Evolutionary conservation across 2,888 invertebrate genomes (phyloP).

Genomic region (Syrista parreyssii): DNA sequence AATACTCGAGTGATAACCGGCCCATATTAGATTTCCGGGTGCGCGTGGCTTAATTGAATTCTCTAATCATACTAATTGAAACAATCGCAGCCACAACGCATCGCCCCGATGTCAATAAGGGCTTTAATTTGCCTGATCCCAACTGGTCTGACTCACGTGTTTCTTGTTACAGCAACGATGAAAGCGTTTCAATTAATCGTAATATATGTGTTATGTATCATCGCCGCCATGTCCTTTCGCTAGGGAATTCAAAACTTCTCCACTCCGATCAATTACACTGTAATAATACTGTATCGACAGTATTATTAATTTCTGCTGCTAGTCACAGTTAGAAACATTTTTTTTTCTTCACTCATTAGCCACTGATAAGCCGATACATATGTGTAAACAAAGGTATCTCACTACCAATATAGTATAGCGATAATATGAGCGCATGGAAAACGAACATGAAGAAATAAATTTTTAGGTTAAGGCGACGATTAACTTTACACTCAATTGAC

Average conservation of each 20-base stretch:
- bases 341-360: not conserved
- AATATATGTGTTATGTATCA: slow-evolving; percentile 6
- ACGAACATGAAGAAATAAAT: not conserved
- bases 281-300: not conserved
- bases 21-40: slow-evolving; percentile 17
- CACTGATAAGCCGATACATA: not conserved
- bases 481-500: not conserved
- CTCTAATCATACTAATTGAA: slow-evolving; percentile 39
- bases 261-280: not conserved
- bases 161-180: slow-evolving; percentile 32
- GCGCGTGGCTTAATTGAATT: slow-evolving; percentile 42
- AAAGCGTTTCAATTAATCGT: slow-evolving; percentile 39
- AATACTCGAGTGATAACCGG: slow-evolving; percentile 33
- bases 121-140: slow-evolving; percentile 2
- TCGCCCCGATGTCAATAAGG: slow-evolving; percentile 5
- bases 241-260: not conserved
- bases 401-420: not conserved
- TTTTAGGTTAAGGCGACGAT: not conserved
- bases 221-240: not conserved
- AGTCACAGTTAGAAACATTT: not conserved
- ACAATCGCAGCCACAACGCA: slow-evolving; percentile 2
- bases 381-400: not conserved
- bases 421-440: not conserved
- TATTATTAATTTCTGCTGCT: not conserved
- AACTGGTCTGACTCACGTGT: slow-evolving; percentile 27